Conservation (phyloP, 2,113 vertebrate species). For the Spilogale gracilis region DNA sequence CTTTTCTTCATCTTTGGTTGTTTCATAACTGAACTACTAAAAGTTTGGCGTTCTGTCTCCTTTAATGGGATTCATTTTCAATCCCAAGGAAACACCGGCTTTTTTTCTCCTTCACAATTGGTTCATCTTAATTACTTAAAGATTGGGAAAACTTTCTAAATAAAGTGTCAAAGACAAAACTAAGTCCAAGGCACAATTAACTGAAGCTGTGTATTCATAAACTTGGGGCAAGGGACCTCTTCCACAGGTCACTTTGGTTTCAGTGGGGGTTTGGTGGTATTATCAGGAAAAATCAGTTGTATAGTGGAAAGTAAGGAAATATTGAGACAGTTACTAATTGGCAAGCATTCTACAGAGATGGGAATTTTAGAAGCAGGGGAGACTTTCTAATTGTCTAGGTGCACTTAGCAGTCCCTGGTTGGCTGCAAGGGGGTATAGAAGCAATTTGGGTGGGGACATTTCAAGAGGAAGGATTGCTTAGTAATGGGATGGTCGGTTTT, state of each 20-base stretch:
- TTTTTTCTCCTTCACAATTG: constrained; percentile 42
- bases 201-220: constrained; percentile 34
- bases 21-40: background rate
- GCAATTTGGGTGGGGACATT: background rate
- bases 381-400: background rate
- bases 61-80: constrained; percentile 54
- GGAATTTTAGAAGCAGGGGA: background rate
- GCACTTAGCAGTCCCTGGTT: background rate
- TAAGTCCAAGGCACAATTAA: constrained; percentile 14
- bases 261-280: background rate
- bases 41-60: constrained; percentile 48
- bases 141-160: constrained; percentile 60
- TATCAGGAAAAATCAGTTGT: background rate
- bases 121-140: constrained; percentile 67
- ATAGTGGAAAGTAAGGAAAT: background rate
- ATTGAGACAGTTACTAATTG: background rate
- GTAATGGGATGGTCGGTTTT: background rate
- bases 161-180: constrained; percentile 47
- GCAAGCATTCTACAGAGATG: background rate
- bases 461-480: constrained; percentile 39
- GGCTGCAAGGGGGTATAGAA: background rate
- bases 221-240: background rate
- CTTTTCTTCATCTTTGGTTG: constrained; percentile 11
- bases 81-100: background rate
- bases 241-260: background rate